phyloP scores from a whole-genome alignment of 2,888 invertebrate genomes.

The Choristoneura rosaceana region DNA sequence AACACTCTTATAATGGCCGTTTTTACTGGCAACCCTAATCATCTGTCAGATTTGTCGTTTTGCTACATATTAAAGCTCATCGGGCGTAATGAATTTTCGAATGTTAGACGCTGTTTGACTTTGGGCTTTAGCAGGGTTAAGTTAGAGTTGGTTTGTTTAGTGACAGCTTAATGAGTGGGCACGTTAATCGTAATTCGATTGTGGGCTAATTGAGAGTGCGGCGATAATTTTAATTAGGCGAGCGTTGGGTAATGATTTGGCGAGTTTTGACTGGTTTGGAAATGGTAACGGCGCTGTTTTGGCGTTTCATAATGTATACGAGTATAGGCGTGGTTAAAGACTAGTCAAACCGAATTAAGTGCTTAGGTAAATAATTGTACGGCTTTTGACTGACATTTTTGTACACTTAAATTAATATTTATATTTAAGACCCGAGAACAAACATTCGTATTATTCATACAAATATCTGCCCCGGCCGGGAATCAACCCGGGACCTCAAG shows the following conservation, averaged over 20 bases:
- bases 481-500: no score
- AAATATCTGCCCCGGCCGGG: no score
- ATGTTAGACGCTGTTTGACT: constrained; percentile 46
- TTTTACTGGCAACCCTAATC: constrained; percentile 84
- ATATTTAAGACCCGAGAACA: no score
- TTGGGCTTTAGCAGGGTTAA: constrained; percentile 54
- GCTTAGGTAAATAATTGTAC: no score
- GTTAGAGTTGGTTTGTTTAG: constrained; percentile 52
- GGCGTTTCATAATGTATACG: background rate
- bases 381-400: no score
- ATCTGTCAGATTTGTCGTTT: constrained; percentile 81
- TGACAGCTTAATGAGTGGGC: constrained; percentile 59
- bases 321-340: no score
- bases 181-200: constrained; percentile 62
- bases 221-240: constrained; percentile 42
- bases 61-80: constrained; percentile 66
- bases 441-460: no score
- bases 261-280: constrained; percentile 21
- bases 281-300: constrained; percentile 1
- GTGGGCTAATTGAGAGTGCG: constrained; percentile 52
- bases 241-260: constrained; percentile 37
- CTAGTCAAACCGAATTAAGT: no score
- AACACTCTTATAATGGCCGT: constrained; percentile 82
- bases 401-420: no score
- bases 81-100: constrained; percentile 73